Base-by-base conservation (phyloP, 2,797 vertebrate genomes). In the Ibycter americanus region DNA sequence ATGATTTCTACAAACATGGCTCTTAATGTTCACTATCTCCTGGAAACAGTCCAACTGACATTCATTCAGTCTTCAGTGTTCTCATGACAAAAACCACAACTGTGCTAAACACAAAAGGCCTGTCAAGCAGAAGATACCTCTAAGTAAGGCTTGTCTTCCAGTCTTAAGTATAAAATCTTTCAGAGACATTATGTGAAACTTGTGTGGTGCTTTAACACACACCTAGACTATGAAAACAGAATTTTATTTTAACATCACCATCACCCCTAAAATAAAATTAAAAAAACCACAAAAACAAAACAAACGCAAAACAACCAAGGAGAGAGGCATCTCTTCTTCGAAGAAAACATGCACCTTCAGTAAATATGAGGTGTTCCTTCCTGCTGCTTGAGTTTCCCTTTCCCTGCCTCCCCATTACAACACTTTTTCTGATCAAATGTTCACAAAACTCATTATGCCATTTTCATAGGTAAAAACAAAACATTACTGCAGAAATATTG, bases 391-490 rank as follows among this genome's bases (percentile, higher is more conserved):
- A 71, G 8, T 67, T 63, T 44, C 9, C 8, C 17, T 47, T 16
- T 27, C 31, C 18, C 7, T 22, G 0, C 2, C 4, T 4, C 5
- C 6, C 4, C 12, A 29, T 31, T 49, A 29, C 8, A 79, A 27
- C 8, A 68, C 1, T 59, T 44, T 67, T 82, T 54, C 29, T 56
- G 6, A 74, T 38, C 27, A 87, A 77, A 44, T 31, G 61, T 31
- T 34, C 52, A 52, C 7, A 83, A 71, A 77, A 93, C 18, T 74
- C 18, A 52, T 71, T n/a, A 72, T 18, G 14, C 8, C 15, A 27
- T 52, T 89, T 81, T 40, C 59, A 58, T 40, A 29, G 20, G 17
- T 40, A 66, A 63, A 67, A 94, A 3, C 5, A 83, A 15, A 80
- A 7, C 11, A 83, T 23, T 26, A 44, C 14, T 49, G 6, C 17